Percentiles rank a stretch among this genome's conserved stretches.
Conservation (phyloP, 2,113 vertebrate species). For the Sigmodon hispidus region DNA sequence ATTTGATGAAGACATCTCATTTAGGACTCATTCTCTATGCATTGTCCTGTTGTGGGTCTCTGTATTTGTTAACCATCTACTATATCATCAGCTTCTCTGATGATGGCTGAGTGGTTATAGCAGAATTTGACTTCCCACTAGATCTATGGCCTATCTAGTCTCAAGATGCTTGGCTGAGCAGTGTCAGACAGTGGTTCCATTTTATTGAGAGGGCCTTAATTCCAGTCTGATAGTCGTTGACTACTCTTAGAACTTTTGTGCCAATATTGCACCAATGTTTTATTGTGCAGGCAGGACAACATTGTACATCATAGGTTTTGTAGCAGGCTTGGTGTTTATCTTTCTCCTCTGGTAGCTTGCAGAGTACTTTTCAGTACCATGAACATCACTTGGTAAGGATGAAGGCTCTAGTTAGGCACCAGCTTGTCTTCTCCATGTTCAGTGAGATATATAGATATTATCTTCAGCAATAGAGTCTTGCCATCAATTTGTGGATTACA, state of each 20-base stretch:
- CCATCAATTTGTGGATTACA: neutral
- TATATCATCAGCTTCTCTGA: neutral
- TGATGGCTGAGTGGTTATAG: neutral
- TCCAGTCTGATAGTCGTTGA: neutral
- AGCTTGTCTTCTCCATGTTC: neutral
- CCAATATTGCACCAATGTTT: neutral
- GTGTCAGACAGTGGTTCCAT: neutral
- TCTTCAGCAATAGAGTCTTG: neutral
- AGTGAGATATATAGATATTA: neutral
- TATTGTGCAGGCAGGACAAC: neutral
- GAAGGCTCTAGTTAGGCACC: neutral
- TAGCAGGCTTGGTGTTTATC: neutral
- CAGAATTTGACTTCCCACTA: neutral
- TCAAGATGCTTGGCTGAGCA: neutral
- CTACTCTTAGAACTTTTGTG: neutral
- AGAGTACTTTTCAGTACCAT: neutral
- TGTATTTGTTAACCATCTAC: neutral
- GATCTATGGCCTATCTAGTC: neutral
- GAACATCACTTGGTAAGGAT: neutral
- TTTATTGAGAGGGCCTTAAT: neutral
- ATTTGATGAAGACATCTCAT: neutral
- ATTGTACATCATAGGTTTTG: neutral
- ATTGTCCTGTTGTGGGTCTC: neutral
- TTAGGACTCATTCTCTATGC: neutral
- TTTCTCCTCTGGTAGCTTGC: neutral